phyloP scores from a whole-genome alignment of 2,797 vertebrate genomes.

The Triplophysa yarkandensis region DNA sequence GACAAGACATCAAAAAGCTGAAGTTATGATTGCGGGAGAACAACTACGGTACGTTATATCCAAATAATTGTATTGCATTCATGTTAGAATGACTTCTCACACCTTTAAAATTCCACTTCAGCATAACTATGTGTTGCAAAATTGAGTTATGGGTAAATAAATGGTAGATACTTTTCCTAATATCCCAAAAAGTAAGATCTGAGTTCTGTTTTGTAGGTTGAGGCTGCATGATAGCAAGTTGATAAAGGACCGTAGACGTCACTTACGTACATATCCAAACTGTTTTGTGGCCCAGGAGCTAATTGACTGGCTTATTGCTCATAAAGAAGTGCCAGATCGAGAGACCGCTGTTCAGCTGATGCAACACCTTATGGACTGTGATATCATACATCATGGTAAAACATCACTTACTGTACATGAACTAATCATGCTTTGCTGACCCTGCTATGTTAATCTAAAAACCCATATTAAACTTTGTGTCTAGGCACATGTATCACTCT shows the following conservation, averaged over 20 bases:
- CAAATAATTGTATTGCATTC: background rate
- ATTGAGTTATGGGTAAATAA: background rate
- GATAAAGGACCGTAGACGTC: slow-evolving; percentile 83
- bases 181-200: background rate
- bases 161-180: background rate
- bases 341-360: slow-evolving; percentile 78
- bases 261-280: slow-evolving; percentile 85
- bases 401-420: slow-evolving; percentile 25
- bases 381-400: slow-evolving; percentile 87
- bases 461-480: slow-evolving; percentile 1
- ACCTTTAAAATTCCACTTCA: too few species aligned
- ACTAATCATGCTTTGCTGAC: background rate
- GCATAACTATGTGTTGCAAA: background rate
- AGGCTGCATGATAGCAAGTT: slow-evolving; percentile 86
- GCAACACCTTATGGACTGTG: slow-evolving; percentile 87
- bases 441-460: slow-evolving; percentile 4
- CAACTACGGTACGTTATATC: slow-evolving; percentile 81
- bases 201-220: slow-evolving; percentile 69
- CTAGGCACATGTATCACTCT: background rate
- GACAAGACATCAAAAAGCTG: slow-evolving; percentile 78
- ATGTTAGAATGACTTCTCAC: background rate
- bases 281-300: slow-evolving; percentile 87
- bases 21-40: slow-evolving; percentile 89
- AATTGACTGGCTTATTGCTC: slow-evolving; percentile 82
- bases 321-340: slow-evolving; percentile 82